Percentiles rank a stretch among this genome's conserved stretches.
These are phyloP conservation scores for Proteles cristata DNA, from an alignment of 2,113 vertebrate species.

Conservation along the genomic window DNA sequence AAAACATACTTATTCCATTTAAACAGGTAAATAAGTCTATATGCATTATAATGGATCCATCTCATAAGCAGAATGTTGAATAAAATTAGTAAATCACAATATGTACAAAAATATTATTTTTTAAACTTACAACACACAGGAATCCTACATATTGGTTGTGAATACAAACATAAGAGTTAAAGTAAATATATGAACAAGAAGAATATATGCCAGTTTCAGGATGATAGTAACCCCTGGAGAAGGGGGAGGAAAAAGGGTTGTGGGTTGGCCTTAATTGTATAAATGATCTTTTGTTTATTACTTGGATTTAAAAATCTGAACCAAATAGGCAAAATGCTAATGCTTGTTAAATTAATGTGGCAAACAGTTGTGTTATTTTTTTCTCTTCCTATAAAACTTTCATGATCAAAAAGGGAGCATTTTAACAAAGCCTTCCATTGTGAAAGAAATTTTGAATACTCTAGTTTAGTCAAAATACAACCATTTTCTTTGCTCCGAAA, in stretches of 20 bases:
- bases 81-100: neutral
- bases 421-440: constrained; percentile 11
- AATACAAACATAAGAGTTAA: neutral
- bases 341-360: neutral
- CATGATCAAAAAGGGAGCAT: neutral
- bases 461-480: constrained; percentile 40
- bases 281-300: neutral
- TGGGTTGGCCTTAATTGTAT: neutral
- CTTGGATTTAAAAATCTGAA: constrained; percentile 11
- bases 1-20: neutral
- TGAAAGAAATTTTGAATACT: constrained; percentile 31
- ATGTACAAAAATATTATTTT: neutral
- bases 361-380: neutral
- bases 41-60: neutral
- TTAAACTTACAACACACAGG: neutral
- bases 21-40: neutral
- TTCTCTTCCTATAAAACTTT: neutral
- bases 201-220: neutral
- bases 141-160: neutral
- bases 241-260: fast-evolving
- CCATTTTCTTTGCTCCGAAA: constrained; percentile 47
- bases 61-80: neutral
- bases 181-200: neutral
- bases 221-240: neutral
- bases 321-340: neutral